phyloP scores from a whole-genome alignment of 2,797 vertebrate species.

The Buceros bicornis region DNA sequence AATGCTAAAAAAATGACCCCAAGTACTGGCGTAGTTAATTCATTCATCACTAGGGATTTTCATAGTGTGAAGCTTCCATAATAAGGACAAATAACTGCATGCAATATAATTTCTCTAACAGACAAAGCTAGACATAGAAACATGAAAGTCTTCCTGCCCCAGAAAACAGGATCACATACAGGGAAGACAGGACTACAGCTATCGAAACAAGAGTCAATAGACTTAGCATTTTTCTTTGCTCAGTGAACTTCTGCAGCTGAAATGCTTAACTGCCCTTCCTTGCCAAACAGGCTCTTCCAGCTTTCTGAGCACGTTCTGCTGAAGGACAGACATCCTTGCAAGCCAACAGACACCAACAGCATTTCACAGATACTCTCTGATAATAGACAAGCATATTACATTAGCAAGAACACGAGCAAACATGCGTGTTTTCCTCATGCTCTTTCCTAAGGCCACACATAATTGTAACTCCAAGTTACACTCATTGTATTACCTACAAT shows the following conservation, averaged over 20 bases:
- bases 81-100: neutral
- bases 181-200: neutral
- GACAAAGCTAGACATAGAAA: neutral
- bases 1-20: neutral
- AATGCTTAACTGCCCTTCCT: neutral
- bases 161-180: neutral
- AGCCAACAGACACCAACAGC: neutral
- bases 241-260: neutral
- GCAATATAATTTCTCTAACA: neutral
- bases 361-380: neutral
- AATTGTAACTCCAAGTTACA: neutral
- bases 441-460: neutral
- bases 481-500: neutral
- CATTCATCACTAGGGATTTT: neutral
- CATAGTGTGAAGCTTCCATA: neutral
- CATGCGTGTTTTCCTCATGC: neutral
- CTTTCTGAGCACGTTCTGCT: fast-evolving
- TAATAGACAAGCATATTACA: neutral
- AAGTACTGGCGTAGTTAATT: neutral
- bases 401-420: neutral
- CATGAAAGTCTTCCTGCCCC: neutral
- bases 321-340: neutral
- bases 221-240: neutral
- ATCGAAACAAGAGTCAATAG: neutral
- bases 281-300: constrained; percentile 19